A percentile compares a stretch with the other conserved stretches of the same genome.
Evolutionary conservation across 2,797 vertebrate genomes (phyloP).

Genomic region (Octomys mimax): DNA sequence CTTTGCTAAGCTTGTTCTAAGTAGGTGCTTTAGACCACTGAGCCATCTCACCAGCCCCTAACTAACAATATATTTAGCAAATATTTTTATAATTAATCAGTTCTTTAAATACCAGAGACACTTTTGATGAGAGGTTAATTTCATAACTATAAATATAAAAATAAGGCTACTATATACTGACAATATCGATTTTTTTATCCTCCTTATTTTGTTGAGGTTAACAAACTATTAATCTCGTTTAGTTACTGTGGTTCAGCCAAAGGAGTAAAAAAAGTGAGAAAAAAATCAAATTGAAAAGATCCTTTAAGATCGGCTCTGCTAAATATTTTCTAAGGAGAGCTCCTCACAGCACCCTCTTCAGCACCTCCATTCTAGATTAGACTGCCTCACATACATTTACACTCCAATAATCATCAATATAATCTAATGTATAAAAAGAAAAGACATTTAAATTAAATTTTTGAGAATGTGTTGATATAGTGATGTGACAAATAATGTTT

Average conservation of each 20-base stretch:
- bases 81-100: not conserved
- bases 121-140: not conserved
- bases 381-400: not conserved
- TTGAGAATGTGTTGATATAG: not conserved
- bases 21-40: too few relatives aligned
- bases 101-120: not conserved
- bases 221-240: not conserved
- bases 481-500: not conserved
- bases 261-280: slow-evolving; percentile 44
- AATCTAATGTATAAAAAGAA: not conserved
- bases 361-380: not conserved
- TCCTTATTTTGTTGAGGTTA: not conserved
- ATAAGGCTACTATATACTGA: not conserved
- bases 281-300: slow-evolving; percentile 30
- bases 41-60: too few relatives aligned
- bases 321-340: slow-evolving; percentile 12
- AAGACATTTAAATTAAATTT: slow-evolving; percentile 33
- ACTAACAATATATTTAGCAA: too few relatives aligned
- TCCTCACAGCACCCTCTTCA: not conserved
- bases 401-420: not conserved
- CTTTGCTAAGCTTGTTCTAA: too few relatives aligned
- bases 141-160: not conserved
- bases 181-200: not conserved
- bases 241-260: slow-evolving; percentile 36
- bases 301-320: not conserved